These are phyloP conservation scores for Pardalotus punctatus DNA, from an alignment of 2,113 vertebrate genomes.

Conservation along the genomic window DNA sequence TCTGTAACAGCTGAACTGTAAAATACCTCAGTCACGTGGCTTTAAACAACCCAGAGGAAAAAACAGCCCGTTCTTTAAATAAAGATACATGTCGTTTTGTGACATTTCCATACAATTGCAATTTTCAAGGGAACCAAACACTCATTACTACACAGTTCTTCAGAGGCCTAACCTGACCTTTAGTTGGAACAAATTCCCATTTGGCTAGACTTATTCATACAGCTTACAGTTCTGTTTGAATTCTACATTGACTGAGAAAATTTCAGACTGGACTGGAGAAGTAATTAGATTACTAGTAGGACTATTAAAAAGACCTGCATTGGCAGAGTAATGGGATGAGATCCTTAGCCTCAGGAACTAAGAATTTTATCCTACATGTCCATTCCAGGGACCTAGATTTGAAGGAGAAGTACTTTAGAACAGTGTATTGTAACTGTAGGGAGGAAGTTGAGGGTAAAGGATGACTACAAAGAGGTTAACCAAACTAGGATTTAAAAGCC, in stretches of 20 bases:
- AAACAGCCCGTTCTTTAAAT: neutral
- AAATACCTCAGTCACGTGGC: neutral
- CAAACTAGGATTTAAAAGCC: neutral
- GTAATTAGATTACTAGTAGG: neutral
- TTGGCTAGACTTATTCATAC: conserved; percentile 12
- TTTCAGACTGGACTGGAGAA: neutral
- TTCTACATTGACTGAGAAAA: neutral
- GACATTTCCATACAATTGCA: conserved; percentile 29
- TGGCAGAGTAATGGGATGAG: neutral
- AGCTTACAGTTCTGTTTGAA: conserved; percentile 15
- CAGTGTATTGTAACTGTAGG: neutral
- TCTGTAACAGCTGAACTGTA: neutral
- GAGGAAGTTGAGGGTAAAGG: neutral
- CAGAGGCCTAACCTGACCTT: conserved; percentile 21
- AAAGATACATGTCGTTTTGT: conserved; percentile 24
- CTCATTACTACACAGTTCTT: neutral
- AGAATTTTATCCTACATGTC: neutral
- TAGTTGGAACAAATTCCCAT: conserved; percentile 13
- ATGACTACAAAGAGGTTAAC: neutral
- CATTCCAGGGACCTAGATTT: neutral
- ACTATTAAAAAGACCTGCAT: neutral
- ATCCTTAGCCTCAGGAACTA: neutral
- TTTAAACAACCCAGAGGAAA: neutral
- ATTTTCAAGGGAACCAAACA: conserved; percentile 10
- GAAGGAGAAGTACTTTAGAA: neutral